Evolutionary conservation across 2,113 vertebrate genomes (phyloP), one percentile per base, ranked within the genome.

Genomic region (Leptocoma aspasia): DNA sequence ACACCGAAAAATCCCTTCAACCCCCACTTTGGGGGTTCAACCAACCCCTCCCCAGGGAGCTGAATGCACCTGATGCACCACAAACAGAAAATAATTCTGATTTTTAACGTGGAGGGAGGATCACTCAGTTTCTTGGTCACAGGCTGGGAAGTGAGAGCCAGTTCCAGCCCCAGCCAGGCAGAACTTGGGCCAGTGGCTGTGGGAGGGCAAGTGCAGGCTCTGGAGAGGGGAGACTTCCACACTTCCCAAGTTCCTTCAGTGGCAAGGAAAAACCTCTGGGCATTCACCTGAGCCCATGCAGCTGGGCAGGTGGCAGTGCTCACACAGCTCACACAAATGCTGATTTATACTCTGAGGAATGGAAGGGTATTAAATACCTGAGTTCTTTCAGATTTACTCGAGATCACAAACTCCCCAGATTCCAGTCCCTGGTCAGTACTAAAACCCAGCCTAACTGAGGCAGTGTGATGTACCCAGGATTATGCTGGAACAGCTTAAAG

Each of bases 11-110:
- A 39, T 11, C 18, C 71, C 27, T 59, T 60, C 26, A 63, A 15
- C 45, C 19, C 7, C 26, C 11, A 19, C 19, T 56, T 7, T 52
- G 22, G 31, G 8, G 12, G 9, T 44, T 60, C 45, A 89, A 11
- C 8, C 16, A 82, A 60, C 24, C 8, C 27, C 21, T 88, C 15
- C 49, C 33, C 23, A 49, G 35, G 33, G 30, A 66, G 42, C 17
- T 65, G 56, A 64, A 69, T 6, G 28, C 26, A 44, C 19, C 35
- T n/a, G 16, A 64, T 28, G 37, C 30, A 24, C 60, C 31, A 45
- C 0, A 0, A 77, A 73, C 0, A 5, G 41, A 27, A 70, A 78
- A 72, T 7, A 60, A 65, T 28, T 65, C 11, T 2, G 3, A 2
- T 20, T 69, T 81, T 77, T 60, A 20, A 37, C 0, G 7, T 19